A percentile compares a stretch with the other conserved stretches of the same genome.
Conservation (phyloP, 2,888 invertebrate genomes). For the Drosophila parthenogenetica region DNA sequence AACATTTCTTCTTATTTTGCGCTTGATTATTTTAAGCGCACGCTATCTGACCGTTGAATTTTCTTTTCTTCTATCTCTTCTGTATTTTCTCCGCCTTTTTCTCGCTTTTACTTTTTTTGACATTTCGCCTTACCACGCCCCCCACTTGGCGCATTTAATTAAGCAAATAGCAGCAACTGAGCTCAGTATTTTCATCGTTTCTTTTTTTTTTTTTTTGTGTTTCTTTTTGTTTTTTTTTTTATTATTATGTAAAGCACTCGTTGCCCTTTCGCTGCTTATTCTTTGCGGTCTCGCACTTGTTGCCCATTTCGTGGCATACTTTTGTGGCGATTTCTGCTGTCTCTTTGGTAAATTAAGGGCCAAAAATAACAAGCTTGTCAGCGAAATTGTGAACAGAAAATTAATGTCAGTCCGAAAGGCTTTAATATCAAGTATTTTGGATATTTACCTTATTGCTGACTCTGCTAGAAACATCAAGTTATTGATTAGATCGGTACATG, state of each 20-base stretch:
- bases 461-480: neutral
- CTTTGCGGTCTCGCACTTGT: conserved; percentile 55
- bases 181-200: conserved; percentile 33
- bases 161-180: conserved; percentile 69
- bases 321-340: conserved; percentile 17
- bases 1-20: conserved; percentile 14
- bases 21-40: conserved; percentile 48
- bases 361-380: neutral
- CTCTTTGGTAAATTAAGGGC: conserved; percentile 8
- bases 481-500: no score
- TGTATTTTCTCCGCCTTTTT: conserved; percentile 6
- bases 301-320: conserved; percentile 57
- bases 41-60: conserved; percentile 52
- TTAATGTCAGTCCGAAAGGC: neutral
- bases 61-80: conserved; percentile 11
- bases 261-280: conserved; percentile 54
- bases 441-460: neutral
- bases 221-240: conserved; percentile 14
- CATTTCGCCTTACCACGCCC: conserved; percentile 34
- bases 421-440: neutral
- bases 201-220: conserved; percentile 6
- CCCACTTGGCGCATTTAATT: conserved; percentile 68
- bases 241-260: conserved; percentile 31
- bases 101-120: conserved; percentile 8
- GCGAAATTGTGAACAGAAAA: neutral